These are phyloP conservation scores for Elephantulus edwardii DNA, from an alignment of 2,113 vertebrate species.

Conservation along the genomic window DNA sequence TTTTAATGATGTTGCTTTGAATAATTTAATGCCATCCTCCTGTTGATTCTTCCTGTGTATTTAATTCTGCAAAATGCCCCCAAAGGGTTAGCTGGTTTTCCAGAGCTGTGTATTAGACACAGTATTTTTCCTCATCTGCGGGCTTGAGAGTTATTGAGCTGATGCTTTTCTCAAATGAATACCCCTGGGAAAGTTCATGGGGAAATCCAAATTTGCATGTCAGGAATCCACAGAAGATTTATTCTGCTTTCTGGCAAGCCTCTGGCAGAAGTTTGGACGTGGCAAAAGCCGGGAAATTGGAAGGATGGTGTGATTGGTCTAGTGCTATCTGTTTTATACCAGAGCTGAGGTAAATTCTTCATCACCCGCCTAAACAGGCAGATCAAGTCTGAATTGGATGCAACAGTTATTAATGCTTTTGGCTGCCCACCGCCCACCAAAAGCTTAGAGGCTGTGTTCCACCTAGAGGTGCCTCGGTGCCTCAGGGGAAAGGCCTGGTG, in stretches of 20 bases:
- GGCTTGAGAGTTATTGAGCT: constrained; percentile 72
- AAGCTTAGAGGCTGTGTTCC: neutral
- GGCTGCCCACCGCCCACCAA: neutral
- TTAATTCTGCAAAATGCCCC: constrained; percentile 55
- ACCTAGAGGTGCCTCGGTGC: neutral
- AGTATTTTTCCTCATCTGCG: constrained; percentile 53
- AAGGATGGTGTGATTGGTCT: constrained; percentile 35
- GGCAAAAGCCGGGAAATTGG: neutral
- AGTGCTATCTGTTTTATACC: constrained; percentile 33
- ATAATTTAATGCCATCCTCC: constrained; percentile 59
- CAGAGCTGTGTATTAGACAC: constrained; percentile 47
- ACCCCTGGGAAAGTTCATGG: constrained; percentile 63
- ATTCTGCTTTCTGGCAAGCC: constrained; percentile 59
- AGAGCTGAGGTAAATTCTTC: neutral
- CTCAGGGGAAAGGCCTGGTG: neutral
- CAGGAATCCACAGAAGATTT: constrained; percentile 34
- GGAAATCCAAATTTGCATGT: constrained; percentile 71
- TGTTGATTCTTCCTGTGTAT: constrained; percentile 55
- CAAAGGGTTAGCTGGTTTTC: constrained; percentile 67
- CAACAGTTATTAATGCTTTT: neutral
- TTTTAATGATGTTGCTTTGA: constrained; percentile 58
- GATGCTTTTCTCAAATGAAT: constrained; percentile 73
- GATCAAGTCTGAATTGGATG: neutral
- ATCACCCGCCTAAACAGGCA: neutral
- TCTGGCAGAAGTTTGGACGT: neutral